These are phyloP conservation scores for Pseudochromis fuscus DNA, from an alignment of 2,797 vertebrate species.

Conservation along the genomic window DNA sequence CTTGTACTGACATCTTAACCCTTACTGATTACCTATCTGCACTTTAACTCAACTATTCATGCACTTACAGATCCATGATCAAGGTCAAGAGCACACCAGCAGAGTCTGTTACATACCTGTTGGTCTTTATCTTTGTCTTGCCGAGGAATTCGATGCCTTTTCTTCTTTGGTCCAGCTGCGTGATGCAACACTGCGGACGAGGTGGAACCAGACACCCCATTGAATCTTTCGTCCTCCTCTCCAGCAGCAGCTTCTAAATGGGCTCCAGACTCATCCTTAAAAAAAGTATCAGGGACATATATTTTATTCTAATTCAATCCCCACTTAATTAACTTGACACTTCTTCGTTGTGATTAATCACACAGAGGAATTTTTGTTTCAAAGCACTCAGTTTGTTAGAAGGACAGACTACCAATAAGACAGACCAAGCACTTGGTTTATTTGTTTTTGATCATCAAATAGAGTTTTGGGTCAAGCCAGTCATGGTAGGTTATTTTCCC, in stretches of 20 bases:
- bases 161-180: conserved; percentile 79
- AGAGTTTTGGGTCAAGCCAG: neutral
- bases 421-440: neutral
- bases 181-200: conserved; percentile 69
- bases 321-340: neutral
- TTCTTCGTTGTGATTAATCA: neutral
- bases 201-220: conserved; percentile 74
- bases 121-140: conserved; percentile 84
- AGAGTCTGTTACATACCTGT: conserved; percentile 67
- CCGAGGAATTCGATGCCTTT: conserved; percentile 80
- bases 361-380: neutral
- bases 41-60: neutral
- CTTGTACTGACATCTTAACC: too few relatives aligned
- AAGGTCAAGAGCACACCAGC: neutral
- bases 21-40: too few relatives aligned
- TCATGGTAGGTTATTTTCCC: neutral
- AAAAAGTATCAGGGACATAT: conserved; percentile 6
- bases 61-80: neutral
- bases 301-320: neutral
- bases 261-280: conserved; percentile 81
- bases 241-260: conserved; percentile 72
- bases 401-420: neutral
- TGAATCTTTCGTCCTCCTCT: conserved; percentile 77
- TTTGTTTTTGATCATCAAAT: neutral
- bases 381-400: neutral